Evolutionary conservation across 2,113 vertebrate species (phyloP), one percentile per base, ranked within the genome.

Genomic region (Clarias macrocephalus): DNA sequence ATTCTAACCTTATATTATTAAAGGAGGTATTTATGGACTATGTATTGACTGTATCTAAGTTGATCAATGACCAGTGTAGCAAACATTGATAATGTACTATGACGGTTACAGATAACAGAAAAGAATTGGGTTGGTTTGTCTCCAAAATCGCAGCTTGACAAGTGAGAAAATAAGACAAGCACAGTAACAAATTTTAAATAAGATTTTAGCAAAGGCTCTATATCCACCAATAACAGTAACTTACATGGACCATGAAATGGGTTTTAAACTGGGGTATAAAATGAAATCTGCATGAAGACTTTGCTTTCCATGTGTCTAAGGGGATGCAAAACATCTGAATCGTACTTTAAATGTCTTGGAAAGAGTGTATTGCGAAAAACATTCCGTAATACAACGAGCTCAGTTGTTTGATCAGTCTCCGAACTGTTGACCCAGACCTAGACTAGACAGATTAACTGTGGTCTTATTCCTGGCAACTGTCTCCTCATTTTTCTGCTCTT

Each of bases 381-480:
- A 42, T 85, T 65, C 7, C 5, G 33, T n/a, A 25, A 87, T 19
- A 65, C 23, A 87, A 7, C 54, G 52, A 63, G 28, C 12, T 25
- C 33, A 75, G 21, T 85, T 90, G 85, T 90, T 90, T 82, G 57
- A 86, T 87, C 87, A 88, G 82, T 87, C 81, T 66, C 56, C 75
- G 77, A 87, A 82, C 85, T 86, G 80, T 62, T 56, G 52, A 70
- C 42, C 70, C 79, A 90, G 85, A 87, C 85, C 60, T 82, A 83
- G 85, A 90, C 85, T 84, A 90, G 87, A 87, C 84, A 75, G 66
- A 85, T 90, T 88, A 87, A 88, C 48, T 63, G 52, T 30, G n/a
- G 7, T 57, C 80, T 52, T 11, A 76, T 80, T 60, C 66, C 81
- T 79, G n/a, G 63, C 82, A 68, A 65, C 84, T 82, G 37, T 85